Evolutionary conservation across 2,888 invertebrate genomes (phyloP), one percentile per base, ranked within the genome.

Genomic region (Raillietiella orientalis): DNA sequence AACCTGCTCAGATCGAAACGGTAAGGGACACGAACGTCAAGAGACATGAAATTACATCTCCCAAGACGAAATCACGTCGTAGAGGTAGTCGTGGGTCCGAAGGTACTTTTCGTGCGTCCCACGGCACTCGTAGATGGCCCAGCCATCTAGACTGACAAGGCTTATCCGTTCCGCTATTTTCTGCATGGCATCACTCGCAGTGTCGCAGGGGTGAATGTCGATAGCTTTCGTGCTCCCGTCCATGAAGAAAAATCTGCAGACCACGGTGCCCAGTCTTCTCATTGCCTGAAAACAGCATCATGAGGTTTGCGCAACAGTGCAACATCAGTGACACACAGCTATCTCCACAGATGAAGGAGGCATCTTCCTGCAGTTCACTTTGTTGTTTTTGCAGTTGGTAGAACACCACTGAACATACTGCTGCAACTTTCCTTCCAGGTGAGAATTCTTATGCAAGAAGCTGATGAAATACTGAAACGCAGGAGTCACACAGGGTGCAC

Each of bases 141-240:
- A 87, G 27, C 87, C 87, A 34, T 82, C 74, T 11, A 74, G 53
- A 28, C 66, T 66, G 23, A 65, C 54, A 13, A 87, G 55, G 14
- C 71, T 74, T 21, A 51, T 46, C 44, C 82, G 72, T 44, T 79
- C 75, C 0, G 82, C 77, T 15, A 87, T 53, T 36, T 77, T 69
- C 3, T 66, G 60, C 3, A 82, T 67, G 0, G 82, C 79, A 40
- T 82, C 82, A 13, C 69, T 66, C 1, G 79, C 79, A 3, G 82
- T 82, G 44, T 87, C 82, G 2, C 75, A 75, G 2, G 84, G 79
- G 51, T 82, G 79, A 14, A 87, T 72, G 45, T 82, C 79, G 32
- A 87, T 74, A 1, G 84, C 82, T 46, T 84, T 87, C 2, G 82
- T 82, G 28, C 82, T 62, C 0, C 82, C 79, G 46, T 87, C 84